A percentile compares a stretch with the other conserved stretches of the same genome.
Evolutionary conservation across 2,113 vertebrate genomes (phyloP).

Genomic region (Piaya cayana): DNA sequence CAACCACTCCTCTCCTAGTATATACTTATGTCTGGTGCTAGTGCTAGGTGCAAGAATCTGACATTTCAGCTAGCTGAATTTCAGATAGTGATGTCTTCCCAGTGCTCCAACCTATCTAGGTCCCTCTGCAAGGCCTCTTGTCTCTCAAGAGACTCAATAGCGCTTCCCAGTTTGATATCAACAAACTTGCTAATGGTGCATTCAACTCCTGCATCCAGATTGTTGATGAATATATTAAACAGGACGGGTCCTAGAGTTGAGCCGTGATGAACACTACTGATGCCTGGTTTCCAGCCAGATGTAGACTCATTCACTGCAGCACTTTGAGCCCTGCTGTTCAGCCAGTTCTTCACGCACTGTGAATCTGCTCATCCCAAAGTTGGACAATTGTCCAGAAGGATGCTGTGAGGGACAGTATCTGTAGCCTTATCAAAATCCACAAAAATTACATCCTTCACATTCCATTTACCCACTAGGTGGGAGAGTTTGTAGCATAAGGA

Average conservation of each 20-base stretch:
- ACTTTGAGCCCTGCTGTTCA: neutral
- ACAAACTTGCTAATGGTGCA: neutral
- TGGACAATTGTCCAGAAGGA: neutral
- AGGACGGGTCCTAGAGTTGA: neutral
- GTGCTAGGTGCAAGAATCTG: neutral
- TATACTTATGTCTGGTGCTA: too few species aligned
- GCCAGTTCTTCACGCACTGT: neutral
- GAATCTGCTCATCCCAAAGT: neutral
- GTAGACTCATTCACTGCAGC: neutral
- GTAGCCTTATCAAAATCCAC: neutral
- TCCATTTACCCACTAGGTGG: neutral
- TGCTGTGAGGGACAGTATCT: neutral
- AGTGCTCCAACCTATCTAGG: neutral
- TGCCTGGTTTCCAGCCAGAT: rapidly evolving
- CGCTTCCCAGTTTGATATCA: neutral
- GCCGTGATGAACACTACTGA: neutral
- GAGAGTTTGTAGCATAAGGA: neutral
- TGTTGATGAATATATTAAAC: neutral
- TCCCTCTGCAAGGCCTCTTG: neutral
- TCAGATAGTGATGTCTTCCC: neutral
- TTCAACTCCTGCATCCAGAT: neutral
- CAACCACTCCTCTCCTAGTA: too few species aligned
- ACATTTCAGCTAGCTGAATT: neutral
- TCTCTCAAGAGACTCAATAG: neutral
- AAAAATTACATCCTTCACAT: neutral